A percentile compares a stretch with the other conserved stretches of the same genome.
Conservation (phyloP, 2,797 vertebrate genomes). For the Amphiprion clarkii region DNA sequence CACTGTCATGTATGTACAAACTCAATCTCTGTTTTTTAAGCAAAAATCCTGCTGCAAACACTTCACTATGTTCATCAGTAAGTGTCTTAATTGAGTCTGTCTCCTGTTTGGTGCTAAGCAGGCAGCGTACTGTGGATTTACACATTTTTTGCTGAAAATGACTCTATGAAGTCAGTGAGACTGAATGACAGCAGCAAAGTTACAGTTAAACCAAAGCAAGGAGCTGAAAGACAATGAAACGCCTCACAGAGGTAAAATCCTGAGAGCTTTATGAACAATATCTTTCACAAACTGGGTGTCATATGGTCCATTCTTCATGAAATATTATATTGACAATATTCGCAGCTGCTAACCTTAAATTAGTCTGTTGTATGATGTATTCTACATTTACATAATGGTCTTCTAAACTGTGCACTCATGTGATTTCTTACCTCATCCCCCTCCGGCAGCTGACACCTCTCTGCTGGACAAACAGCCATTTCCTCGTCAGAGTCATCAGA, state of each 20-base stretch:
- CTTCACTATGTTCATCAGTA: not conserved
- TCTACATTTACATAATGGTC: not conserved
- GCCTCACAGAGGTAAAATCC: too few relatives aligned
- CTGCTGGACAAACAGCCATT: conserved; percentile 94
- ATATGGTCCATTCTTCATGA: too few relatives aligned
- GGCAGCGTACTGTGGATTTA: not conserved
- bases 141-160: not conserved
- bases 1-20: too few relatives aligned
- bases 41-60: not conserved
- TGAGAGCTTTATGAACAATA: too few relatives aligned
- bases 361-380: not conserved
- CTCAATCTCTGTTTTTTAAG: too few relatives aligned
- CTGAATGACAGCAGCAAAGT: too few relatives aligned
- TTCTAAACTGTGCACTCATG: not conserved
- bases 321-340: not conserved
- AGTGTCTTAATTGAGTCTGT: not conserved
- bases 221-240: too few relatives aligned
- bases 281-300: too few relatives aligned
- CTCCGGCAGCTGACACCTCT: conserved; percentile 94
- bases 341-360: too few relatives aligned
- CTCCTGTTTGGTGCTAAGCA: not conserved
- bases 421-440: conserved; percentile 93
- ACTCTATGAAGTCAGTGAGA: too few relatives aligned
- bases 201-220: too few relatives aligned
- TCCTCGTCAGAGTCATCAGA: conserved; percentile 97